phyloP scores from a whole-genome alignment of 1,140 invertebrate species.

The Ericerus pela region DNA sequence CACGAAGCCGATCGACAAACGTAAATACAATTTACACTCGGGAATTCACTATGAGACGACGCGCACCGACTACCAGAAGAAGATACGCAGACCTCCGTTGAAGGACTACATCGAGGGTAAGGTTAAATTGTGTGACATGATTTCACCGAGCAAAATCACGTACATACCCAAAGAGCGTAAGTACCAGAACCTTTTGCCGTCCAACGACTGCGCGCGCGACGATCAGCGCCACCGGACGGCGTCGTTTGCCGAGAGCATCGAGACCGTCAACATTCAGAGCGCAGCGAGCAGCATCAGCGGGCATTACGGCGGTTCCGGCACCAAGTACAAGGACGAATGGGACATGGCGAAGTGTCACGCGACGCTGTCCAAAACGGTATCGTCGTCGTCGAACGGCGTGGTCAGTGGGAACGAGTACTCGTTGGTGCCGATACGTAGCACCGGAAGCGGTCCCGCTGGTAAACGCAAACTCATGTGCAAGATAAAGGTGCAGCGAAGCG shows the following conservation, averaged over 20 bases:
- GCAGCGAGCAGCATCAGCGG: too few relatives aligned
- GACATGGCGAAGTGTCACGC: too few relatives aligned
- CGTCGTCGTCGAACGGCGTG: too few relatives aligned
- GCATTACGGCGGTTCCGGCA: too few relatives aligned
- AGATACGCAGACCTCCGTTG: background rate
- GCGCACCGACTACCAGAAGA: background rate
- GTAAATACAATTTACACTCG: background rate
- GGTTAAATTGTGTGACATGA: background rate
- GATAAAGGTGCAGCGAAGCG: background rate
- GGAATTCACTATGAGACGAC: background rate
- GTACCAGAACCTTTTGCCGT: too few relatives aligned
- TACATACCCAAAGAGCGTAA: conserved; percentile 3
- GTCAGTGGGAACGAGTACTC: background rate
- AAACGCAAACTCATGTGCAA: conserved; percentile 6
- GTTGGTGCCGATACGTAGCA: background rate
- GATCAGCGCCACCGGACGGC: too few relatives aligned
- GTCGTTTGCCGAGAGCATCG: too few relatives aligned
- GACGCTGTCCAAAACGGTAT: too few relatives aligned
- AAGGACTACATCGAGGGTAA: conserved; percentile 6
- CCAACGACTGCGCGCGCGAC: too few relatives aligned
- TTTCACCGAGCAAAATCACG: background rate
- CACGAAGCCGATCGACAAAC: background rate
- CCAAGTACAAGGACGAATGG: too few relatives aligned
- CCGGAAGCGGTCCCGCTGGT: background rate
- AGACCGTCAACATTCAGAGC: too few relatives aligned